These are phyloP conservation scores for Loripinus fragilis DNA, from an alignment of 2,888 invertebrate genomes.

Conservation along the genomic window DNA sequence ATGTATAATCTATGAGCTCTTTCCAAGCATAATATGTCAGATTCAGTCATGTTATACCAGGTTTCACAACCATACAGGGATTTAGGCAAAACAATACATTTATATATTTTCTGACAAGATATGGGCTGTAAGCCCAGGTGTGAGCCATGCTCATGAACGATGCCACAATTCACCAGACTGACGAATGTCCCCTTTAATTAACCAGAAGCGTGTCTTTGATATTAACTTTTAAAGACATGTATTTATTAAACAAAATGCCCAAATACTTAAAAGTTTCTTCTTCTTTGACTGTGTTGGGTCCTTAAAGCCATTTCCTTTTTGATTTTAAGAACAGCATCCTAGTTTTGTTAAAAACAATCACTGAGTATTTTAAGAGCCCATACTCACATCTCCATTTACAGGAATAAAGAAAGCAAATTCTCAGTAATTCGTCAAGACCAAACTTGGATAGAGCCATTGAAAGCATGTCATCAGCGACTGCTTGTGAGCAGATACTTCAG, in stretches of 20 bases:
- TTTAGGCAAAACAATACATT: too few relatives aligned
- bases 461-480: constrained; percentile 38
- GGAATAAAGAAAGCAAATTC: constrained; percentile 25
- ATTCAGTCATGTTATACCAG: too few relatives aligned
- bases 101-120: too few relatives aligned
- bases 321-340: not conserved
- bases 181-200: constrained; percentile 16
- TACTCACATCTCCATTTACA: constrained; percentile 31
- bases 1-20: too few relatives aligned
- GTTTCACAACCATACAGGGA: too few relatives aligned
- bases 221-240: not conserved
- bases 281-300: not conserved
- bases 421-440: constrained; percentile 11
- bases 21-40: too few relatives aligned
- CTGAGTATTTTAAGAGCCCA: constrained; percentile 23
- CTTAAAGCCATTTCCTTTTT: not conserved
- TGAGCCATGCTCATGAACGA: too few relatives aligned
- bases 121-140: too few relatives aligned
- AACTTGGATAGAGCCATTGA: constrained; percentile 12
- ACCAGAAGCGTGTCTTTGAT: constrained; percentile 17
- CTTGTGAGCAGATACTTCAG: not conserved
- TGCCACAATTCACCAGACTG: constrained; percentile 16
- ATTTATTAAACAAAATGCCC: constrained; percentile 11
- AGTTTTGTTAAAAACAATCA: constrained; percentile 19
- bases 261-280: constrained; percentile 13